phyloP scores from a whole-genome alignment of 2,797 vertebrate species.

The Microtus obscurus region DNA sequence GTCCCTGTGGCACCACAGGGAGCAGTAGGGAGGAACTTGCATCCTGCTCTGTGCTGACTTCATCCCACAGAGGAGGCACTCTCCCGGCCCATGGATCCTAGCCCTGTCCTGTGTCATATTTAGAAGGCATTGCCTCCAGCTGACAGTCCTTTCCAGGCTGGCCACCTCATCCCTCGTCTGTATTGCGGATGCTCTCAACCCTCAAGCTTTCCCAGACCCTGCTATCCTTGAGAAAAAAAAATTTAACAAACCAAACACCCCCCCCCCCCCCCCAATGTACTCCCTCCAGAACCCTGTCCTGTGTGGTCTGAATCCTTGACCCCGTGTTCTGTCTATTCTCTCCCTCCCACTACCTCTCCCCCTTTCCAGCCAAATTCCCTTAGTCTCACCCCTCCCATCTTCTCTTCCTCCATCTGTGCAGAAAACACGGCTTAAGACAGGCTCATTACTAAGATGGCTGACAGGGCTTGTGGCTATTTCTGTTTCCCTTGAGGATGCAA shows the following conservation, averaged over 20 bases:
- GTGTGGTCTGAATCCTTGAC: background rate
- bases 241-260: background rate
- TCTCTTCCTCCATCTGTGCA: background rate
- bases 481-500: background rate
- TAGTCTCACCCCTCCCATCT: background rate
- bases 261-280: fast-evolving
- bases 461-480: background rate
- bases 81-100: too few relatives aligned
- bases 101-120: too few relatives aligned
- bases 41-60: background rate
- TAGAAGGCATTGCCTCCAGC: background rate
- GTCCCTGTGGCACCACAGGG: fast-evolving
- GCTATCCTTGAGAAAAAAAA: background rate
- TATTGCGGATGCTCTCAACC: background rate
- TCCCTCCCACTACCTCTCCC: too few relatives aligned
- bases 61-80: background rate
- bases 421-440: background rate
- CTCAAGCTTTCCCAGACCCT: background rate
- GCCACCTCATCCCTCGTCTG: background rate
- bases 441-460: background rate
- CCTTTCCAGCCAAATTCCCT: background rate
- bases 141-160: background rate
- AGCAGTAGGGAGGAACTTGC: background rate
- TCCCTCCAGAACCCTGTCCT: background rate
- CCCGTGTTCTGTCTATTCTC: background rate